Evolutionary conservation across 2,797 vertebrate species (phyloP), one percentile per base, ranked within the genome.

Genomic region (Cynopterus sphinx): DNA sequence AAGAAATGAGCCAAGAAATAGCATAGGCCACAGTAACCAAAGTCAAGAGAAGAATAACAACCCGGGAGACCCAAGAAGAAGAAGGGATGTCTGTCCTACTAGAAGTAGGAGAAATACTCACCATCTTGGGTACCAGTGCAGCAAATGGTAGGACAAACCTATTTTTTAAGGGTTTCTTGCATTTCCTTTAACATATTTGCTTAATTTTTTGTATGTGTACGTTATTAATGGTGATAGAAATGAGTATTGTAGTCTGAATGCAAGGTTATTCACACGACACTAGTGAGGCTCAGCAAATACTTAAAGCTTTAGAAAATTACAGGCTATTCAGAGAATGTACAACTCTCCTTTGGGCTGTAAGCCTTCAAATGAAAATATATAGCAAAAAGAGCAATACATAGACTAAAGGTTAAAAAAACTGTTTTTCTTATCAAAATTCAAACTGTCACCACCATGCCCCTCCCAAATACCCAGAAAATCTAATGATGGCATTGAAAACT

Each of bases 1-100:
- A 88, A 78, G 5, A 6, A 94, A 70, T 63, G 87, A 93, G 4
- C 3, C 26, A 73, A 77, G 49, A 71, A 82, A 51, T 43, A 84
- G 8, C 36, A 17, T 5, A 79, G 46, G 11, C 16, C 24, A 19
- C 8, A 67, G 15, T 2, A 67, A 4, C 6, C 1, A 83, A 68
- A 31, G 28, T 85, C 4, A 78, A 82, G 19, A 71, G 9, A 67
- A 77, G 4, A 16, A 55, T 16, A 46, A 4, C 57, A 91, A 55
- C 8, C 39, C 8, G 8, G 3, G 6, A 89, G 15, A 28, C 3
- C 67, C n/a, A 68, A 65, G 24, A 57, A 31, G 31, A 92, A 59
- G 0, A 16, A 17, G 28, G 16, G 1, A 0, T 22, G 36, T 55
- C 28, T 9, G 4, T 49, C 49, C 4, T 49, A 16, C 49, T 16